These are phyloP conservation scores for Andrena camellia DNA, from an alignment of 2,888 invertebrate species.

Conservation along the genomic window DNA sequence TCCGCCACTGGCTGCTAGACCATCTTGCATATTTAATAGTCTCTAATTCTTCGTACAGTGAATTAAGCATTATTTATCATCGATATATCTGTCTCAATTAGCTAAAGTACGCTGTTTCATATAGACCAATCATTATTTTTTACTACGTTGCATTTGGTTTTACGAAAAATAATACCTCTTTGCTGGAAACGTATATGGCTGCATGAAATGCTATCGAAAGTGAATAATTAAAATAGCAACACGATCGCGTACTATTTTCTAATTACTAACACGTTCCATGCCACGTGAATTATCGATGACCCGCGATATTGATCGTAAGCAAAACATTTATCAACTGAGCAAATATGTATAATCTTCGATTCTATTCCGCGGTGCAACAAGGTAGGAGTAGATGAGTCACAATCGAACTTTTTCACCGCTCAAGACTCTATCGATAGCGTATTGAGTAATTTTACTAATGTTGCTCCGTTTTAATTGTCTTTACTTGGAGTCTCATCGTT, in stretches of 20 bases:
- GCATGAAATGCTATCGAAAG: background rate
- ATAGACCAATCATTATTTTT: no score
- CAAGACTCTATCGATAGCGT: background rate
- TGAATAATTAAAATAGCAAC: background rate
- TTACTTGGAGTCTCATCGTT: conserved; percentile 70
- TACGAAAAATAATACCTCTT: no score
- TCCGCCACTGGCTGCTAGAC: no score
- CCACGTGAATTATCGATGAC: background rate
- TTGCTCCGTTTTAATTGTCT: background rate
- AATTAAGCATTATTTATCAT: no score
- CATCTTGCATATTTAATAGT: no score
- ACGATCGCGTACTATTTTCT: background rate
- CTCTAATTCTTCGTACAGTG: no score
- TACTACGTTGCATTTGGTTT: no score
- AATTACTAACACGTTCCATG: background rate
- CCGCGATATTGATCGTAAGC: background rate
- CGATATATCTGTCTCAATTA: no score
- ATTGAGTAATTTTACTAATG: background rate
- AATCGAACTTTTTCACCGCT: no score
- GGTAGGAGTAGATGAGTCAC: no score
- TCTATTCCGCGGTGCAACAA: background rate
- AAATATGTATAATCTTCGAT: background rate
- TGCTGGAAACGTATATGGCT: background rate
- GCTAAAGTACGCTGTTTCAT: no score
- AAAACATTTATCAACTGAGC: background rate